Percentiles rank a stretch among this genome's conserved stretches.
phyloP scores from a whole-genome alignment of 2,888 invertebrate genomes.

The Macrosoma leucophasiata region DNA sequence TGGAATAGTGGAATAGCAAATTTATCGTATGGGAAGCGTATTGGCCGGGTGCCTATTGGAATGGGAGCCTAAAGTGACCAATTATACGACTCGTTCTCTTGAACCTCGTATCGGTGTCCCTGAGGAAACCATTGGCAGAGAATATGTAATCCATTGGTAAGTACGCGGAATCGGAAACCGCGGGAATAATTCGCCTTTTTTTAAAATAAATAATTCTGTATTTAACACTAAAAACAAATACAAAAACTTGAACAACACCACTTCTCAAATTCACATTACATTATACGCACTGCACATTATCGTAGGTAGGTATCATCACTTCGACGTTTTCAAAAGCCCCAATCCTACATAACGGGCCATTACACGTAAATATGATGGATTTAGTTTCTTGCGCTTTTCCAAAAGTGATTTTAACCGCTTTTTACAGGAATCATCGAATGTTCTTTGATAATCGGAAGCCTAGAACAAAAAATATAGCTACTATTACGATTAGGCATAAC shows the following conservation, averaged over 20 bases:
- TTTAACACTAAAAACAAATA: slow-evolving; percentile 4
- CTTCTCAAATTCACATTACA: slow-evolving; percentile 9
- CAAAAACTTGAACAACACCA: slow-evolving; percentile 6
- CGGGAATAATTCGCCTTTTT: slow-evolving; percentile 9
- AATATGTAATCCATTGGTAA: too few species aligned
- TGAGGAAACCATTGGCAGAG: too few species aligned
- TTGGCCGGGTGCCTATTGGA: too few species aligned
- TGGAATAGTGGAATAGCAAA: too few species aligned
- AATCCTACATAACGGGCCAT: slow-evolving; percentile 69
- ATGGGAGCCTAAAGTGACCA: too few species aligned
- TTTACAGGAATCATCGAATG: slow-evolving; percentile 54
- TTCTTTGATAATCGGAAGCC: slow-evolving; percentile 62
- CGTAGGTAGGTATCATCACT: slow-evolving; percentile 18
- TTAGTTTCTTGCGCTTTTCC: slow-evolving; percentile 55
- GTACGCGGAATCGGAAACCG: too few species aligned
- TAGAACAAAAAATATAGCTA: slow-evolving; percentile 29
- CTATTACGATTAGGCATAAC: too few species aligned
- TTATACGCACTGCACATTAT: too few species aligned
- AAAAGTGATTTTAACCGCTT: slow-evolving; percentile 48
- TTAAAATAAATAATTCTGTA: slow-evolving; percentile 4
- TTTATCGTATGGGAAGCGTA: too few species aligned
- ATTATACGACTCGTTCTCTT: too few species aligned
- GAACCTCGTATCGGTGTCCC: too few species aligned
- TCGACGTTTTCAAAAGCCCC: slow-evolving; percentile 44
- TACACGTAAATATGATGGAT: slow-evolving; percentile 60